Evolutionary conservation across 1,140 invertebrate species (phyloP).

Genomic region (Neodiprion virginianus): DNA sequence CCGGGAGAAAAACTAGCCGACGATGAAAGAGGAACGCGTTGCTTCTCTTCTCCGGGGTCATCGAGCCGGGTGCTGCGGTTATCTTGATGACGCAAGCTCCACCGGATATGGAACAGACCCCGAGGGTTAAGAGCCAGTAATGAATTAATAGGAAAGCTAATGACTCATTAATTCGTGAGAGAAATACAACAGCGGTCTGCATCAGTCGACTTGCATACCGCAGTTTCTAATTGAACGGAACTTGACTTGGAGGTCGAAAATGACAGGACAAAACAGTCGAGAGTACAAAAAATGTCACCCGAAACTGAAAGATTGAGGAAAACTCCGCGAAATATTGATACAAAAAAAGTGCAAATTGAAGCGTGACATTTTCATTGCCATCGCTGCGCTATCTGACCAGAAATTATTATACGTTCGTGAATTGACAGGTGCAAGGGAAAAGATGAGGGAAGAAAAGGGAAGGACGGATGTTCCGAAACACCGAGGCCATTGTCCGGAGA

Average conservation of each 20-base stretch:
- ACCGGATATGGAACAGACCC: slow-evolving; percentile 52
- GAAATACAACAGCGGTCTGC: neutral
- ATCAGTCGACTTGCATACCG: neutral
- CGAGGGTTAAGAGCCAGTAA: slow-evolving; percentile 46
- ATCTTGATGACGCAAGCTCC: slow-evolving; percentile 4
- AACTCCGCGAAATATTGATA: too few relatives aligned
- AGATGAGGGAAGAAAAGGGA: too few relatives aligned
- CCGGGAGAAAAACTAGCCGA: neutral
- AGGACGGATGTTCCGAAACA: too few relatives aligned
- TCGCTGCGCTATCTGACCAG: too few relatives aligned
- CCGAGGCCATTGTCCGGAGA: too few relatives aligned
- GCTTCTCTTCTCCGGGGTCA: neutral
- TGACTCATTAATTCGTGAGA: slow-evolving; percentile 5
- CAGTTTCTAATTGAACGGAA: too few relatives aligned
- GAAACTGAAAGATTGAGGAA: neutral
- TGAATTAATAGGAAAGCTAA: slow-evolving; percentile 35
- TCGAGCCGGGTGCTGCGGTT: slow-evolving; percentile 3
- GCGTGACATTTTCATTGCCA: too few relatives aligned
- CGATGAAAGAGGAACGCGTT: neutral
- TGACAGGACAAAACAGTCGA: neutral
- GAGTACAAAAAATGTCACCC: too few relatives aligned
- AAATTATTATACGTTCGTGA: too few relatives aligned
- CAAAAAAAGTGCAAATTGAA: too few relatives aligned
- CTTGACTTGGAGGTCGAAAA: neutral
- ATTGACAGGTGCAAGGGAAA: too few relatives aligned